Base-by-base conservation (phyloP, 2,888 invertebrate genomes). In the Anorthoa munda region DNA sequence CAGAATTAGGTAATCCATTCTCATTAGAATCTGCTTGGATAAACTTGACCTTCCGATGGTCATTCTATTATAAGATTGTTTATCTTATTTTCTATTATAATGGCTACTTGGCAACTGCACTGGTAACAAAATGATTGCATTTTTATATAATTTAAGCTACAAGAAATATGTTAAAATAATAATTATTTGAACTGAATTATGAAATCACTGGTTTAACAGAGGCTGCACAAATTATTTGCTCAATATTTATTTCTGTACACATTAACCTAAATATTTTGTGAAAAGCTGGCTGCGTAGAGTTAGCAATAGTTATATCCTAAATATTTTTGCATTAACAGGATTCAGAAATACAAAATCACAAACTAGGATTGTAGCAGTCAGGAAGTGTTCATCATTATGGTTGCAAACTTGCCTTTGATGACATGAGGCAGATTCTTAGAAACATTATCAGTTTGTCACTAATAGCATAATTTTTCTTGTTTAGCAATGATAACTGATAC, bases 41-140 rank as follows among this genome's bases (percentile, higher is more conserved):
- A 13, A 39, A 18, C 12, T 2, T 26, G 70, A 69, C 78, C 78
- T 75, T 70, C 39, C 0, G 0, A 45, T 78, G 45, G 70, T 45
- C 45, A 55, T 26, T 7, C 23, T 77, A 69, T 60, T 21, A 45
- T 39, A 77, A 60, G 59, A 77, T 59, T 59, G 58, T 65, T 46
- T 31, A 23, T 51, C 21, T 67, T 74, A 53, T 48, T 67, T 15
- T 15, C 45, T 15, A 50, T 2, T 21, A 45, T 26, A 39, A 48
- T 60, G 15, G 39, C 23, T 5, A 2, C 39, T 75, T 75, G 78
- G 70, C 75, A 75, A 60, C 53, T 50, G 21, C 26, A 39, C 26
- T 45, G n/a, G 13, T 39, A 31, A 55, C 17, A 53, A 12, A 48
- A 21, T 59, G 2, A 17, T 68, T 77, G 18, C 21, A 46, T 72